Conservation (phyloP, 37 sponge, comb jelly and placozoan genomes). For the Spongilla lacustris region DNA sequence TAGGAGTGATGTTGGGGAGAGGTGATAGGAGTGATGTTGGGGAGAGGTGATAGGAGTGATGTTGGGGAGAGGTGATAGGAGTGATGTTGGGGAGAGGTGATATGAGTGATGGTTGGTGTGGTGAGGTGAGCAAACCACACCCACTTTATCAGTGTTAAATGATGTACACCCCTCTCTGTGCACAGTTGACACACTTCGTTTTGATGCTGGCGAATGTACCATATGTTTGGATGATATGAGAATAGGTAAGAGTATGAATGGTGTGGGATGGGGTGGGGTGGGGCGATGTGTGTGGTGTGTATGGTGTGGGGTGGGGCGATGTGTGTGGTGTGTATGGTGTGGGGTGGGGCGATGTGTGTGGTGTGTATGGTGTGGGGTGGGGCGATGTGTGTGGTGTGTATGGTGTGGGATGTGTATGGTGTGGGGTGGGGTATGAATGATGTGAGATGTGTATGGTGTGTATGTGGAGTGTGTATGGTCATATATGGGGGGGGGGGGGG, state of each 20-base stretch:
- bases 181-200: slow-evolving; percentile 65
- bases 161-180: not conserved
- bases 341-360: not conserved
- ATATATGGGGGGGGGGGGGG: not conserved
- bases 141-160: no score
- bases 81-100: no score
- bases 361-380: not conserved
- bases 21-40: no score
- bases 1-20: no score
- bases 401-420: not conserved
- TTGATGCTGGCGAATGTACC: slow-evolving; percentile 87
- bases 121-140: no score
- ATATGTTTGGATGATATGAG: slow-evolving; percentile 92
- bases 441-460: not conserved
- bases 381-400: not conserved
- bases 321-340: not conserved
- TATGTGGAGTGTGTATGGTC: not conserved
- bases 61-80: no score
- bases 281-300: not conserved
- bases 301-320: not conserved
- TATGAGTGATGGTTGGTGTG: no score
- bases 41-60: no score
- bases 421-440: no score
- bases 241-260: slow-evolving; percentile 41
- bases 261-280: no score